Evolutionary conservation across 1,140 invertebrate genomes (phyloP).

Genomic region (Panagrolaimus sp.): DNA sequence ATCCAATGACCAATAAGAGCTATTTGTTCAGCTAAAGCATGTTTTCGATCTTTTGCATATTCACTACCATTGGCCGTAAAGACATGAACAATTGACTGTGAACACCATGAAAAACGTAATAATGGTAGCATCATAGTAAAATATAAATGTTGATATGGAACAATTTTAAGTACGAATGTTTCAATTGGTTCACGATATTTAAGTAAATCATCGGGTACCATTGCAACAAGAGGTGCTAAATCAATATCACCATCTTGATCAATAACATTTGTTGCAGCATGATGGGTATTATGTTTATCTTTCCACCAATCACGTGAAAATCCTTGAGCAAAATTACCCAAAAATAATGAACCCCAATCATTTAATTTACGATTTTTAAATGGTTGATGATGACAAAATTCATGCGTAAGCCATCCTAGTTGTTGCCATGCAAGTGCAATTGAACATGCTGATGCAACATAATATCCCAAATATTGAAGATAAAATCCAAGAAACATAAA

Average conservation of each 20-base stretch:
- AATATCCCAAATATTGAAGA: slow-evolving; percentile 48
- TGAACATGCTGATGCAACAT: slow-evolving; percentile 45
- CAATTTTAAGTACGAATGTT: slow-evolving; percentile 46
- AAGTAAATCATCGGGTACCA: slow-evolving; percentile 40
- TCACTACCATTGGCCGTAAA: slow-evolving; percentile 33
- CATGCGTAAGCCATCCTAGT: slow-evolving; percentile 54
- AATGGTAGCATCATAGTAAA: slow-evolving; percentile 54
- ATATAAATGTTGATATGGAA: slow-evolving; percentile 57
- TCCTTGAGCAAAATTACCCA: slow-evolving; percentile 50
- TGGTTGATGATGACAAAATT: slow-evolving; percentile 57
- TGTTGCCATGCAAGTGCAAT: slow-evolving; percentile 56
- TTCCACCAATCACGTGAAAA: slow-evolving; percentile 58
- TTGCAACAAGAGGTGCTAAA: slow-evolving; percentile 48
- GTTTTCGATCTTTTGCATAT: slow-evolving; percentile 40
- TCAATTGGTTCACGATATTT: slow-evolving; percentile 54
- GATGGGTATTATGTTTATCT: slow-evolving; percentile 56
- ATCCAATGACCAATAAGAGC: slow-evolving; percentile 43
- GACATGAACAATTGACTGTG: slow-evolving; percentile 46
- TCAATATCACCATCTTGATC: slow-evolving; percentile 57
- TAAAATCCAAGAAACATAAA: slow-evolving; percentile 46
- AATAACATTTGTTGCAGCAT: slow-evolving; percentile 56
- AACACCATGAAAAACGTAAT: slow-evolving; percentile 49
- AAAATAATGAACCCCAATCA: slow-evolving; percentile 40
- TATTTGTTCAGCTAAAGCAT: slow-evolving; percentile 44
- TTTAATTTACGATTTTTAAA: slow-evolving; percentile 46